These are phyloP conservation scores for Schizopygopsis malacanthus DNA, from an alignment of 2,797 vertebrate genomes.

Conservation along the genomic window DNA sequence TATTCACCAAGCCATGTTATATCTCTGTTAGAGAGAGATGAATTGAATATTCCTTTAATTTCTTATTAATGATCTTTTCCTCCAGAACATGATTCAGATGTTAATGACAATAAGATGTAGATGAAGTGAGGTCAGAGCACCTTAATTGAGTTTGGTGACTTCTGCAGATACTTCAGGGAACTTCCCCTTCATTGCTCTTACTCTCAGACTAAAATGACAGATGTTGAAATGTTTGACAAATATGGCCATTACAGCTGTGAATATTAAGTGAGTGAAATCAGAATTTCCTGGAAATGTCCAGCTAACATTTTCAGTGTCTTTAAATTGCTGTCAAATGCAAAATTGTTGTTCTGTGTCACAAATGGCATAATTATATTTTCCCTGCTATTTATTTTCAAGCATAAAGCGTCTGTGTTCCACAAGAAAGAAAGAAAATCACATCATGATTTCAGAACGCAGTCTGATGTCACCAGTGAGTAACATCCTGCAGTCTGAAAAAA, in stretches of 20 bases:
- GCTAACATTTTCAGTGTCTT: slow-evolving; percentile 9
- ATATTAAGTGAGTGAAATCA: not conserved
- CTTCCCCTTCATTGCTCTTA: not conserved
- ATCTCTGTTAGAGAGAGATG: not conserved
- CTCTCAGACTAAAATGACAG: slow-evolving; percentile 16
- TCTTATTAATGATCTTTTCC: slow-evolving; percentile 4
- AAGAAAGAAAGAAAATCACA: slow-evolving; percentile 16
- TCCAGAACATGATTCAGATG: not conserved
- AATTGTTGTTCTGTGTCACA: not conserved
- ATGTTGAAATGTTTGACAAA: slow-evolving; percentile 7
- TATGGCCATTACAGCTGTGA: slow-evolving; percentile 6
- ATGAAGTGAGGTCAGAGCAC: slow-evolving; percentile 3
- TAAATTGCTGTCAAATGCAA: slow-evolving; percentile 6
- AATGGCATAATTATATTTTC: slow-evolving; percentile 14
- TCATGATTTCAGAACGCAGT: not conserved
- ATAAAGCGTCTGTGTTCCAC: not conserved
- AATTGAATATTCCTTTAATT: not conserved
- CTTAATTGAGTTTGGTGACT: slow-evolving; percentile 25
- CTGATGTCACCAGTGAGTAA: slow-evolving; percentile 18
- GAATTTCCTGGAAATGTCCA: not conserved
- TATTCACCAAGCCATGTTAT: not conserved
- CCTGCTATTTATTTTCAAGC: not conserved
- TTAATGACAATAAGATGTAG: not conserved
- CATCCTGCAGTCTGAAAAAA: slow-evolving; percentile 7
- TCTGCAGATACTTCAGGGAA: not conserved